These are phyloP conservation scores for Leucoraja erinaceus DNA, from an alignment of 2,113 vertebrate species.

Conservation along the genomic window DNA sequence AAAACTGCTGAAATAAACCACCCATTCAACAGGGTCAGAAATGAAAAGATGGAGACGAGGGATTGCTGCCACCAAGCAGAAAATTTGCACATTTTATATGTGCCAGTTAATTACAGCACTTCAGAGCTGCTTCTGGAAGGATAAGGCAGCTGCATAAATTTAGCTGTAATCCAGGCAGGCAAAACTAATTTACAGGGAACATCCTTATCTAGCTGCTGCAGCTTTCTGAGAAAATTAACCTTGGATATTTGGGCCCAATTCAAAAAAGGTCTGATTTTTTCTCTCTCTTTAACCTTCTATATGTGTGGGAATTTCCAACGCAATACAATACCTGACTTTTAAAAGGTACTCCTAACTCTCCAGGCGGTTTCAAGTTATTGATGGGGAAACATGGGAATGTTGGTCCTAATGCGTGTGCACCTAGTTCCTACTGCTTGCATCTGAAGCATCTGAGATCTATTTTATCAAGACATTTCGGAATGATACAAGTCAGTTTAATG, in stretches of 20 bases:
- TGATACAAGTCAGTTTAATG: conserved; percentile 65
- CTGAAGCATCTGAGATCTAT: conserved; percentile 52
- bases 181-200: conserved; percentile 99
- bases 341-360: conserved; percentile 62
- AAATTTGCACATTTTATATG: conserved; percentile 99
- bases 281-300: conserved; percentile 60
- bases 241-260: conserved; percentile 99
- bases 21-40: conserved; percentile 76
- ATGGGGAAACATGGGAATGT: conserved; percentile 60
- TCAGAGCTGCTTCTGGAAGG: conserved; percentile 97
- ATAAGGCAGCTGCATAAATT: conserved; percentile 99
- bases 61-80: conserved; percentile 94
- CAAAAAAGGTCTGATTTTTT: conserved; percentile 92
- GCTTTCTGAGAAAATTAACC: conserved; percentile 99
- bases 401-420: conserved; percentile 61
- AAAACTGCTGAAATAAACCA: conserved; percentile 60
- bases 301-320: conserved; percentile 73
- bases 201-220: conserved; percentile 97
- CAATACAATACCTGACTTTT: conserved; percentile 70
- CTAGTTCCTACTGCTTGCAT: conserved; percentile 55
- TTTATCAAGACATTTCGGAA: conserved; percentile 54
- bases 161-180: conserved; percentile 99
- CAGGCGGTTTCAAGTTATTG: conserved; percentile 72
- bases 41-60: conserved; percentile 84
- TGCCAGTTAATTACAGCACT: conserved; percentile 99